A percentile compares a stretch with the other conserved stretches of the same genome.
Evolutionary conservation across 2,888 invertebrate species (phyloP).

Genomic region (Orthosia incerta): DNA sequence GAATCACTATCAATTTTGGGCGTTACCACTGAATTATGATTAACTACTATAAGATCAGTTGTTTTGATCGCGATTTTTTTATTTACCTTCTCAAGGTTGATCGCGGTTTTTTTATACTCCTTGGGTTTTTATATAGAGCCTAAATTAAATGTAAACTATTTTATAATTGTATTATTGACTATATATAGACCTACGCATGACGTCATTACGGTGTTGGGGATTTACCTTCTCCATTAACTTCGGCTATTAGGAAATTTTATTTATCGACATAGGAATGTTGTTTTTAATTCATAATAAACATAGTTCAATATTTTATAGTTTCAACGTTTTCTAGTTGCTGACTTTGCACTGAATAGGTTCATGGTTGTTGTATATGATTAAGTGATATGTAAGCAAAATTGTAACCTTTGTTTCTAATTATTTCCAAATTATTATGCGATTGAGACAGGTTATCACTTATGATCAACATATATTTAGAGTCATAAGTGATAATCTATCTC

Average conservation of each 20-base stretch:
- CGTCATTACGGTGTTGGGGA: slow-evolving; percentile 4
- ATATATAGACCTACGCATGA: neutral
- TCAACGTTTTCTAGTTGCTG: neutral
- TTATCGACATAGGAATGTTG: neutral
- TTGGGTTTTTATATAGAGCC: slow-evolving; percentile 25
- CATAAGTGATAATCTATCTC: too few relatives aligned
- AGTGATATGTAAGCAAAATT: neutral
- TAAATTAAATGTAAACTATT: slow-evolving; percentile 14
- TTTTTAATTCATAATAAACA: neutral
- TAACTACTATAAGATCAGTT: slow-evolving; percentile 9
- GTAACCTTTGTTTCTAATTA: neutral
- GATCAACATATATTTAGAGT: too few relatives aligned
- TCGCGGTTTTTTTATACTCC: slow-evolving; percentile 21
- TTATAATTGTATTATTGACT: slow-evolving; percentile 8
- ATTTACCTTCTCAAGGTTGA: slow-evolving; percentile 11
- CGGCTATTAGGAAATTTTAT: neutral
- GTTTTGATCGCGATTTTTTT: slow-evolving; percentile 28
- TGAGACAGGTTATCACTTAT: too few relatives aligned
- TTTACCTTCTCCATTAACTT: slow-evolving; percentile 25
- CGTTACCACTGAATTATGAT: neutral
- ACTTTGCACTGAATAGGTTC: neutral
- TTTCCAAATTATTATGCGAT: too few relatives aligned
- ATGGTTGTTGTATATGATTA: too few relatives aligned
- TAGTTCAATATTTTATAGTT: neutral
- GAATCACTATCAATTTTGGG: slow-evolving; percentile 28